Evolutionary conservation across 2,888 invertebrate genomes (phyloP).

Genomic region (Eilema sororculum): DNA sequence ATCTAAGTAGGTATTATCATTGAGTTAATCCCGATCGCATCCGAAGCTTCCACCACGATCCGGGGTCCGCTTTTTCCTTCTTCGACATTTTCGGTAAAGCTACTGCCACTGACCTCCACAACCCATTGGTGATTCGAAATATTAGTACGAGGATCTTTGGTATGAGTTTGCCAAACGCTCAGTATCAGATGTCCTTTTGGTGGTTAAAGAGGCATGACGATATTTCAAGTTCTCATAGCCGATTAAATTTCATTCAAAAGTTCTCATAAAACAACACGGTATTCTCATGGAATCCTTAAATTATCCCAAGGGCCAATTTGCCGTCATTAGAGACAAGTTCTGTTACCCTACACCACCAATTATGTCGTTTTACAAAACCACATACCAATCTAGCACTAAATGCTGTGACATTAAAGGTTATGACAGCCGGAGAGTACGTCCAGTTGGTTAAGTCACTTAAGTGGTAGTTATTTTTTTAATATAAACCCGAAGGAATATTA

Average conservation of each 20-base stretch:
- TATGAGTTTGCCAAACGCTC: not conserved
- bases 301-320: slow-evolving; percentile 49
- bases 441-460: slow-evolving; percentile 28
- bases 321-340: slow-evolving; percentile 48
- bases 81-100: too few relatives aligned
- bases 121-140: too few relatives aligned
- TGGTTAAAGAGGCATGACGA: not conserved
- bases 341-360: slow-evolving; percentile 45
- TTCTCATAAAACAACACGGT: not conserved
- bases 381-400: slow-evolving; percentile 35
- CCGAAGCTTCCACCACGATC: too few relatives aligned
- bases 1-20: not conserved
- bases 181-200: not conserved
- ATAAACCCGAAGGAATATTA: slow-evolving; percentile 41
- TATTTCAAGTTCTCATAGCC: too few relatives aligned
- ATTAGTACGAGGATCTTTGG: too few relatives aligned
- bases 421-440: slow-evolving; percentile 17
- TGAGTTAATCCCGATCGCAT: too few relatives aligned
- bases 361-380: slow-evolving; percentile 42
- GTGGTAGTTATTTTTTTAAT: slow-evolving; percentile 31
- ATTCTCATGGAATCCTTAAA: slow-evolving; percentile 21
- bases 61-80: too few relatives aligned
- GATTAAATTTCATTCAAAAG: too few relatives aligned
- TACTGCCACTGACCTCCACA: too few relatives aligned
- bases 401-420: slow-evolving; percentile 25